A percentile compares a stretch with the other conserved stretches of the same genome.
These are phyloP conservation scores for Eupithecia inturbata DNA, from an alignment of 2,888 invertebrate species.

Conservation along the genomic window DNA sequence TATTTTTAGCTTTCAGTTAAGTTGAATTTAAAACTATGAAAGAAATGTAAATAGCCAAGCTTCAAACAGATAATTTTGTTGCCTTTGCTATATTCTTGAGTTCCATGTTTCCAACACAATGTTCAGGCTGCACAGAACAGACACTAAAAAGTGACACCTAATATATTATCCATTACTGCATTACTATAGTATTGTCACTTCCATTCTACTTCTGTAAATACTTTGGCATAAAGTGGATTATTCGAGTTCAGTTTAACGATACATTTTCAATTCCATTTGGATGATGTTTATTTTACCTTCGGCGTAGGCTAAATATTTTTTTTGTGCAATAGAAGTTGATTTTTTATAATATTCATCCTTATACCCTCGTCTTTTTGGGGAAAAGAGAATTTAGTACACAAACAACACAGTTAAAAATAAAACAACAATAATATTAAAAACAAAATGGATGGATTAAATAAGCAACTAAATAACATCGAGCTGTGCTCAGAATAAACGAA, in stretches of 20 bases:
- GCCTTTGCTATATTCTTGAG: neutral
- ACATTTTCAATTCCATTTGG: conserved; percentile 41
- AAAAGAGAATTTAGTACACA: neutral
- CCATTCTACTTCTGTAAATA: conserved; percentile 56
- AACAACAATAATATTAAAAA: conserved; percentile 63
- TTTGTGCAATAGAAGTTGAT: conserved; percentile 54
- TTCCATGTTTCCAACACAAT: neutral
- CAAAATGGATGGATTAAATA: conserved; percentile 70
- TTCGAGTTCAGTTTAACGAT: conserved; percentile 32
- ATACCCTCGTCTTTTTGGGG: neutral
- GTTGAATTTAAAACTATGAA: neutral
- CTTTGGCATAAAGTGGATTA: conserved; percentile 54
- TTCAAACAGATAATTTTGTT: neutral
- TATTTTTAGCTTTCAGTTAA: neutral
- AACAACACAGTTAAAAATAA: conserved; percentile 61
- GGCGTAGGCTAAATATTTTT: conserved; percentile 12
- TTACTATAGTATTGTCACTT: conserved; percentile 20
- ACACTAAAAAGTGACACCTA: neutral
- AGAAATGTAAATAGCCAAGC: neutral
- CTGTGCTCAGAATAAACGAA: conserved; percentile 71
- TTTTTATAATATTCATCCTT: conserved; percentile 3
- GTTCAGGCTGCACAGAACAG: neutral
- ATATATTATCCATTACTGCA: conserved; percentile 60
- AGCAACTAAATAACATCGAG: conserved; percentile 69
- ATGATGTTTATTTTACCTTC: conserved; percentile 5